These are phyloP conservation scores for Heliconius hermathena DNA, from an alignment of 1,140 invertebrate species.

Conservation along the genomic window DNA sequence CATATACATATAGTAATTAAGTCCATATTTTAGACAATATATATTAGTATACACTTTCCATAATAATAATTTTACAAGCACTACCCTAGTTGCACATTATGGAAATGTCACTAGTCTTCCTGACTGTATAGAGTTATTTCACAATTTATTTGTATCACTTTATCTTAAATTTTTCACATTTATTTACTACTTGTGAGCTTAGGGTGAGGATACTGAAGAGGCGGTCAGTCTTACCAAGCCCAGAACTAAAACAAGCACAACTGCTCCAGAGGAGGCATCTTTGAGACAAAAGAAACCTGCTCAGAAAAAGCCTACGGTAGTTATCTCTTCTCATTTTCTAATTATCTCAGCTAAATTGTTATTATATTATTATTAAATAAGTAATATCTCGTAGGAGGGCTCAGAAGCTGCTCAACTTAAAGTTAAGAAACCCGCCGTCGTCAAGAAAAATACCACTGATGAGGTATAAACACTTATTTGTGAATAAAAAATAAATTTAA, in stretches of 20 bases:
- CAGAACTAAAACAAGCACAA: constrained; percentile 75
- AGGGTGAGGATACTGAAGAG: constrained; percentile 76
- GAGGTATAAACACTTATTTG: constrained; percentile 57
- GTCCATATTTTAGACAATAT: not conserved
- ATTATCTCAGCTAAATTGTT: constrained; percentile 61
- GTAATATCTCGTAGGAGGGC: constrained; percentile 62
- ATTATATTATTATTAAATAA: constrained; percentile 12
- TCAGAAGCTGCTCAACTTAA: constrained; percentile 71
- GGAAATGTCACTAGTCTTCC: constrained; percentile 14
- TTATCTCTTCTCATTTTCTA: constrained; percentile 54
- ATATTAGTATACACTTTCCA: not conserved
- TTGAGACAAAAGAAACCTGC: constrained; percentile 77
- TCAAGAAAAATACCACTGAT: constrained; percentile 66
- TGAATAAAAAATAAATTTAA: constrained; percentile 21
- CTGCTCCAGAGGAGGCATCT: constrained; percentile 74
- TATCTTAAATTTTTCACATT: constrained; percentile 15
- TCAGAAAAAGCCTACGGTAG: constrained; percentile 77
- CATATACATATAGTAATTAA: not conserved
- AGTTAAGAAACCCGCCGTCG: constrained; percentile 75
- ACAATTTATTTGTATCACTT: constrained; percentile 5
- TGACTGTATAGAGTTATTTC: not conserved
- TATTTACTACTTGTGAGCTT: constrained; percentile 48
- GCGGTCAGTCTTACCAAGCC: constrained; percentile 73
- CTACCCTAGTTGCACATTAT: constrained; percentile 15
- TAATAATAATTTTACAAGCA: constrained; percentile 3